Percentiles rank a stretch among this genome's conserved stretches.
Conservation (phyloP, 1,140 invertebrate genomes). For the Eumeta japonica region DNA sequence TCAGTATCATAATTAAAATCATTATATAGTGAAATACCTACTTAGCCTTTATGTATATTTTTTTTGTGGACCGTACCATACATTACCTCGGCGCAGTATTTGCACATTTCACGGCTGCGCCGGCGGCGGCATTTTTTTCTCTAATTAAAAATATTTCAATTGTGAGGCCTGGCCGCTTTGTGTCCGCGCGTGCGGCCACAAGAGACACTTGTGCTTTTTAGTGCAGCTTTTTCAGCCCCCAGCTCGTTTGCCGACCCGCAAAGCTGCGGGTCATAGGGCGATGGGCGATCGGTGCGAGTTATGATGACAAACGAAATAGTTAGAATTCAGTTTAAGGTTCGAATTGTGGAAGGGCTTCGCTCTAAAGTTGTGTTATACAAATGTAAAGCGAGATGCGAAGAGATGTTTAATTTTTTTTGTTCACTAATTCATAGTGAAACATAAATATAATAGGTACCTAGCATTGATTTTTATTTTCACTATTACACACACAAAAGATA, state of each 20-base stretch:
- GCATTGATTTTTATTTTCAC: no score
- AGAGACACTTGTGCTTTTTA: conserved; percentile 50
- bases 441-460: no score
- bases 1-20: no score
- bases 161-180: conserved; percentile 33
- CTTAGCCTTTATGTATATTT: not conserved
- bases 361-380: conserved; percentile 10
- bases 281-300: no score
- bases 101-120: conserved; percentile 41
- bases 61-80: not conserved
- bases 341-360: conserved; percentile 20
- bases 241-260: no score
- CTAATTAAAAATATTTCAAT: conserved; percentile 56
- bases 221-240: conserved; percentile 46
- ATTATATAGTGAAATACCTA: not conserved
- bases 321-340: conserved; percentile 26
- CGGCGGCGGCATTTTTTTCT: no score
- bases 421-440: no score
- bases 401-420: not conserved
- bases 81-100: conserved; percentile 3
- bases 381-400: conserved; percentile 6
- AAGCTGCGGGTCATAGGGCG: no score
- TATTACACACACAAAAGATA: no score
- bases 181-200: conserved; percentile 50
- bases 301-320: conserved; percentile 26